These are phyloP conservation scores for Hemitrygon akajei DNA, from an alignment of 2,797 vertebrate species.

Conservation along the genomic window DNA sequence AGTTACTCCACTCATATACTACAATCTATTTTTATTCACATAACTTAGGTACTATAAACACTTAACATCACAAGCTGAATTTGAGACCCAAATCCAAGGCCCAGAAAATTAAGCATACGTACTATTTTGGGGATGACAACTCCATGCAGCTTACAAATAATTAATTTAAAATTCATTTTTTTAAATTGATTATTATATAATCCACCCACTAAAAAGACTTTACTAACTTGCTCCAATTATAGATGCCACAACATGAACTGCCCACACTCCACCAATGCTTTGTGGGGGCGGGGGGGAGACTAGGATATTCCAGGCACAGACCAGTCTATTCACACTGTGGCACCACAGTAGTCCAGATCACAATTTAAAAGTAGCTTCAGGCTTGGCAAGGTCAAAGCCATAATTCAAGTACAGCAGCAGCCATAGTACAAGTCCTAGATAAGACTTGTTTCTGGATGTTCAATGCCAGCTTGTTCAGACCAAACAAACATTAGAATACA, in stretches of 20 bases:
- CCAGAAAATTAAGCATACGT: neutral
- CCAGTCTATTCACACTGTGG: neutral
- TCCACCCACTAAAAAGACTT: neutral
- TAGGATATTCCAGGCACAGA: neutral
- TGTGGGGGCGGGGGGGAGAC: neutral
- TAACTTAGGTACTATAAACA: no score
- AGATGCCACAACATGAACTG: neutral
- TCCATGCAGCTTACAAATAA: neutral
- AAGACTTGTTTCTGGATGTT: neutral
- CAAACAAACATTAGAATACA: neutral
- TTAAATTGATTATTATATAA: neutral
- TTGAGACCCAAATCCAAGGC: neutral
- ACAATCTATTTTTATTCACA: no score
- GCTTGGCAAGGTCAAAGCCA: neutral
- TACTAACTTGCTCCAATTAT: neutral
- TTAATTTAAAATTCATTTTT: neutral
- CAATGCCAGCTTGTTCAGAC: neutral
- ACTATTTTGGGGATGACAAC: neutral
- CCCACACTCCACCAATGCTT: neutral
- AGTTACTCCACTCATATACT: neutral
- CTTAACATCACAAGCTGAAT: neutral
- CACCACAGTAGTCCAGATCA: neutral
- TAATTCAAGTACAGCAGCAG: no score
- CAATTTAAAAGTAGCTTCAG: neutral
- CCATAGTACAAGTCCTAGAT: no score